A percentile compares a stretch with the other conserved stretches of the same genome.
phyloP scores from a whole-genome alignment of 1,140 invertebrate species.

The Araneus ventricosus region DNA sequence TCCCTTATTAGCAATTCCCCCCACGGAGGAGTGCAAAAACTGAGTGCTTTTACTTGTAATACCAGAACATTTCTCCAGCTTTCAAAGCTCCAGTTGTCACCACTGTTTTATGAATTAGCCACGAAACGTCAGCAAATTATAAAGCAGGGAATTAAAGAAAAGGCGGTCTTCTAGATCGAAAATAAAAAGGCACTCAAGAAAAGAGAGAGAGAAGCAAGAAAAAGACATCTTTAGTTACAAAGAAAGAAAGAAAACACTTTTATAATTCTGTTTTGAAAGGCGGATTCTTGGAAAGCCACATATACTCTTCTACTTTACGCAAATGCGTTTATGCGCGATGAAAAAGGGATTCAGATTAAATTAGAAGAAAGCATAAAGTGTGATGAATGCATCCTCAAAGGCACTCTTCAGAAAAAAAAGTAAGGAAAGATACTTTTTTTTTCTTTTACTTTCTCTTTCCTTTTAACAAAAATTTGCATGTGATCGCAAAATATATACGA shows the following conservation, averaged over 20 bases:
- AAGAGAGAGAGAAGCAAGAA: constrained; percentile 16
- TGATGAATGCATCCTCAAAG: not conserved
- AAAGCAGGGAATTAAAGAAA: constrained; percentile 46
- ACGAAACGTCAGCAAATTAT: constrained; percentile 53
- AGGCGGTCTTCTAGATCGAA: not conserved
- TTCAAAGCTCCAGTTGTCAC: constrained; percentile 22
- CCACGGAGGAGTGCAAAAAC: not conserved
- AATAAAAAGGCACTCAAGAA: constrained; percentile 5
- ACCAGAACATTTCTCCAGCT: constrained; percentile 7
- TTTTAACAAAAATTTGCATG: not conserved
- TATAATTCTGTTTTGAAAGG: not conserved
- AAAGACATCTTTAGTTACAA: constrained; percentile 2
- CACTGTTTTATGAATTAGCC: constrained; percentile 44
- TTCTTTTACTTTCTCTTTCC: no score
- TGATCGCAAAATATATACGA: not conserved
- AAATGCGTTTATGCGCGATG: not conserved
- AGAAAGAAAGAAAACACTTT: not conserved
- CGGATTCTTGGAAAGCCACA: not conserved
- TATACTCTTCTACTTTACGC: not conserved
- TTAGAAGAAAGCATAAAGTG: not conserved
- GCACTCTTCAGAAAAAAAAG: not conserved
- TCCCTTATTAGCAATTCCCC: constrained; percentile 44
- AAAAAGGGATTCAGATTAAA: not conserved
- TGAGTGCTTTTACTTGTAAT: constrained; percentile 52
- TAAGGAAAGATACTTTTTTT: no score